Base-by-base conservation (phyloP, 2,797 vertebrate genomes). In the Columba guinea region DNA sequence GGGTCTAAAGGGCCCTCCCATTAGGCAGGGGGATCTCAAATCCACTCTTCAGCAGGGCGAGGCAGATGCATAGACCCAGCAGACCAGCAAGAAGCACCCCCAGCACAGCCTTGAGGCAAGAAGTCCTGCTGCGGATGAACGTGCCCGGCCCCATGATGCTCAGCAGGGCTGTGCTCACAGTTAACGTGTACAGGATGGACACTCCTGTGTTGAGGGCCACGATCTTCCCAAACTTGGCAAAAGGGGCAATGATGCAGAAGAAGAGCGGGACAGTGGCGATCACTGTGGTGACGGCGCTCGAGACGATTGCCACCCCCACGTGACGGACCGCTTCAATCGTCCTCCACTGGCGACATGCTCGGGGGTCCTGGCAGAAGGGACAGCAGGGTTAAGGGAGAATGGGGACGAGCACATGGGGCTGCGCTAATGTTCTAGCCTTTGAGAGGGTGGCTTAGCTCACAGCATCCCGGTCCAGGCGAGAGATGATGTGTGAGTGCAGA, bases 221-320 rank as follows among this genome's bases (percentile, higher is more conserved):
- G 2, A 99, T 99, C 98, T 99, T 99, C 89, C 99, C 99, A 1
- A 99, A 99, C 94, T 99, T 99, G 73, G 99, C 99, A 0, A 99
- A 99, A 51, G 99, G 99, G 93, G 99, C 99, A 3, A 99, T 99
- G 97, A 99, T 99, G 95, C 99, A 99, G 97, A 99, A 99, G 98
- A 99, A 99, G 30, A 99, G 99, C 0, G 99, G 99, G 56, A 99
- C 97, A 0, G 99, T 99, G 94, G 99, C 99, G 27, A 99, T 99
- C 84, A 98, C 98, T 0, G 99, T 99, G 96, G 99, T 99, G 94
- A 99, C 96, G 0, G 99, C 99, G 0, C 99, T 99, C 24, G 99
- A 99, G 75, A 99, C 99, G 35, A 99, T 99, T 8, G 99, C 99
- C 85, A 99, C 99, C 0, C 99, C 99, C 82, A 99, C 99, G 2